Evolutionary conservation across 2,797 vertebrate species (phyloP).

Genomic region (Australoheros facetus): DNA sequence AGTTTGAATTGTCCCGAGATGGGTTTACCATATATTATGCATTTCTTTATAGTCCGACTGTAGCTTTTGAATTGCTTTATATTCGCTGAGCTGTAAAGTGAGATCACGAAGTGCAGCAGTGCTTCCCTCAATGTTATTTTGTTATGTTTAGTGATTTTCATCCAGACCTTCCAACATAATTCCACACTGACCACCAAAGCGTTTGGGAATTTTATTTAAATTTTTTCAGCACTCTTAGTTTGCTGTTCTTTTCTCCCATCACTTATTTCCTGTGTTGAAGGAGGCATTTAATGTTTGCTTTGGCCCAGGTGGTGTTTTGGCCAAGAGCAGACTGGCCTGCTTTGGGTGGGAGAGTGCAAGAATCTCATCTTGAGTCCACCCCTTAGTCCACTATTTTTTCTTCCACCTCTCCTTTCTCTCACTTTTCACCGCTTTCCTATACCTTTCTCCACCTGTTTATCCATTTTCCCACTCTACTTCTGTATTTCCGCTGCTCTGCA

Average conservation of each 20-base stretch:
- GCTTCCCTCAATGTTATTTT: slow-evolving; percentile 4
- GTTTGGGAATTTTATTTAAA: slow-evolving; percentile 30
- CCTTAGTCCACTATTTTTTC: slow-evolving; percentile 7
- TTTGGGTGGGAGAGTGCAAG: slow-evolving; percentile 39
- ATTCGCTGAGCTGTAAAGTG: slow-evolving; percentile 23
- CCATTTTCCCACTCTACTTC: neutral
- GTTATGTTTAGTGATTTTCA: slow-evolving; percentile 35
- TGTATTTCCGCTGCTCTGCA: neutral
- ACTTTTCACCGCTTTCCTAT: slow-evolving; percentile 1
- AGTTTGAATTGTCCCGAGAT: slow-evolving; percentile 20
- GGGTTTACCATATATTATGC: neutral
- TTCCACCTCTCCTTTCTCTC: neutral
- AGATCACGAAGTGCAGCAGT: slow-evolving; percentile 24
- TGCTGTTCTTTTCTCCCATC: slow-evolving; percentile 61
- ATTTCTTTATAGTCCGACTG: neutral
- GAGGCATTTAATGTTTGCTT: slow-evolving; percentile 63
- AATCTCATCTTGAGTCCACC: slow-evolving; percentile 29
- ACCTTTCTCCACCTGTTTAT: slow-evolving; percentile 18
- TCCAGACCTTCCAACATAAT: slow-evolving; percentile 25
- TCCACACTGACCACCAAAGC: slow-evolving; percentile 44
- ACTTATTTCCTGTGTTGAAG: slow-evolving; percentile 70
- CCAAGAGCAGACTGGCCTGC: slow-evolving; percentile 24
- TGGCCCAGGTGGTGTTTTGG: slow-evolving; percentile 54
- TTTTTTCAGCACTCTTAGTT: slow-evolving; percentile 39
- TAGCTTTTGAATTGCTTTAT: slow-evolving; percentile 4